phyloP scores from a whole-genome alignment of 2,888 invertebrate genomes.

The Adelognathus sp. region DNA sequence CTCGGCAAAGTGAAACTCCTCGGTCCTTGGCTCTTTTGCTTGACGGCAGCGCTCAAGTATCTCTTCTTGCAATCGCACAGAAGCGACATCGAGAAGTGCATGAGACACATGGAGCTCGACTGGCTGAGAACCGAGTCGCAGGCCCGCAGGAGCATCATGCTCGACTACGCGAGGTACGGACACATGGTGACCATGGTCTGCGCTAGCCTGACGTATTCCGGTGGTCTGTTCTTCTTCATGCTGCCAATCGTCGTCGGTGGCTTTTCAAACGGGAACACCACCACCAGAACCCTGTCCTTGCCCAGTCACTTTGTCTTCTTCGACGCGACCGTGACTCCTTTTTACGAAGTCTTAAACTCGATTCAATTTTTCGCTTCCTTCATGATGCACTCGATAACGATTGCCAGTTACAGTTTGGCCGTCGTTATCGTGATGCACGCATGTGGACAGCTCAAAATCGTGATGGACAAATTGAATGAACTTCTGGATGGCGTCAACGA shows the following conservation, averaged over 20 bases:
- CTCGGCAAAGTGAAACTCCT: slow-evolving; percentile 62
- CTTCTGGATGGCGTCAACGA: background rate
- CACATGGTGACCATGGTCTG: slow-evolving; percentile 54
- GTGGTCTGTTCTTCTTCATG: slow-evolving; percentile 61
- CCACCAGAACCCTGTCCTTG: slow-evolving; percentile 4
- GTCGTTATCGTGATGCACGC: slow-evolving; percentile 66
- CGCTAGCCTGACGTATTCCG: slow-evolving; percentile 64
- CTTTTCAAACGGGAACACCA: background rate
- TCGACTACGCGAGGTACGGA: slow-evolving; percentile 60
- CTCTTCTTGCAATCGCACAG: slow-evolving; percentile 47
- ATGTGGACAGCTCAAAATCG: slow-evolving; percentile 66
- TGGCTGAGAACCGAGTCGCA: slow-evolving; percentile 55
- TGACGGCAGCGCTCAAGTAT: slow-evolving; percentile 70
- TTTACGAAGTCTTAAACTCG: slow-evolving; percentile 63
- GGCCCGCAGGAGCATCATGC: slow-evolving; percentile 57
- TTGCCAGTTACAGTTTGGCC: slow-evolving; percentile 61
- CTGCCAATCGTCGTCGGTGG: slow-evolving; percentile 32
- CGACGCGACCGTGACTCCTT: slow-evolving; percentile 55
- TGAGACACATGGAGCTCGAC: slow-evolving; percentile 62
- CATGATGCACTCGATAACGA: slow-evolving; percentile 58
- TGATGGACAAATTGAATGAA: slow-evolving; percentile 37
- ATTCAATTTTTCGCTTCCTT: slow-evolving; percentile 45
- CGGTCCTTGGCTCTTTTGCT: slow-evolving; percentile 66
- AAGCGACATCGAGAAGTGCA: slow-evolving; percentile 60
- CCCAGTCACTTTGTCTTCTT: slow-evolving; percentile 29